Evolutionary conservation across 2,113 vertebrate genomes (phyloP).

Genomic region (Electrona antarctica): DNA sequence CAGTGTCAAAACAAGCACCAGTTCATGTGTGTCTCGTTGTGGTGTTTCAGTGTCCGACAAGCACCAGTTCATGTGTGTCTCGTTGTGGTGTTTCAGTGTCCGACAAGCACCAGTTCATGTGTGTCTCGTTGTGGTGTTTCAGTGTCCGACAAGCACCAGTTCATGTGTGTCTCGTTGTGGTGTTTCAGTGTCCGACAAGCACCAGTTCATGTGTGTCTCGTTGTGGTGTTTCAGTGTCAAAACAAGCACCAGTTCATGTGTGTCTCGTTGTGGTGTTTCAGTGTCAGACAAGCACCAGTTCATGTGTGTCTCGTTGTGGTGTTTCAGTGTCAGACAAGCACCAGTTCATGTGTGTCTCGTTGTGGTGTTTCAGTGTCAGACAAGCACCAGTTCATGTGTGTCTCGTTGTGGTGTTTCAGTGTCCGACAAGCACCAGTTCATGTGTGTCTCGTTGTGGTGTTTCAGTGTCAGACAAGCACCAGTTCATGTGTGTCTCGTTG

Average conservation of each 20-base stretch:
- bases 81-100: constrained; percentile 82
- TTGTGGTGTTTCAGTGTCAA: constrained; percentile 84
- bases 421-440: constrained; percentile 94
- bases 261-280: constrained; percentile 57
- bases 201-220: neutral
- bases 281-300: constrained; percentile 99
- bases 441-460: constrained; percentile 10
- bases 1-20: constrained; percentile 99
- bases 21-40: constrained; percentile 3
- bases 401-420: constrained; percentile 75
- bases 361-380: constrained; percentile 87
- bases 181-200: constrained; percentile 93
- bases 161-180: constrained; percentile 2
- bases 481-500: neutral
- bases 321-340: constrained; percentile 94
- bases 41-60: constrained; percentile 91
- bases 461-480: constrained; percentile 97
- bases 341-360: neutral
- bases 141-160: constrained; percentile 99
- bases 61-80: neutral
- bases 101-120: constrained; percentile 87
- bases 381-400: constrained; percentile 76
- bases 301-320: constrained; percentile 2
- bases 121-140: constrained; percentile 27
- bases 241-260: constrained; percentile 84